phyloP scores from a whole-genome alignment of 2,888 invertebrate genomes.

The Hydropsyche betteni region DNA sequence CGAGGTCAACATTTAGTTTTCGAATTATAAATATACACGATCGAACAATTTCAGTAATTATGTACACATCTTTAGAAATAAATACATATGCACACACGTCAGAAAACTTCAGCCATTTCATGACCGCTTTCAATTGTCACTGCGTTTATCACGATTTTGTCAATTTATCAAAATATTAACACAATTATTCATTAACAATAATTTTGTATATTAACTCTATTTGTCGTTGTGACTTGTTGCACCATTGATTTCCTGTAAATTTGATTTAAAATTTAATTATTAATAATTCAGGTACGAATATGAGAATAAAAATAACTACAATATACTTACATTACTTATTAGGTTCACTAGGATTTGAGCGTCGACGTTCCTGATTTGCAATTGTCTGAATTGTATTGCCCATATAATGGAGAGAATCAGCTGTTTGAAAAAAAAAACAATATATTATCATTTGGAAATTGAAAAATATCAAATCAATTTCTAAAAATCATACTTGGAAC shows the following conservation, averaged over 20 bases:
- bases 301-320: not conserved
- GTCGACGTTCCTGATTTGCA: slow-evolving; percentile 45
- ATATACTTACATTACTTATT: slow-evolving; percentile 34
- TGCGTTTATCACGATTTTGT: slow-evolving; percentile 5
- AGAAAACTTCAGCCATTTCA: slow-evolving; percentile 7
- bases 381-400: slow-evolving; percentile 39
- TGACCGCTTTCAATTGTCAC: slow-evolving; percentile 8
- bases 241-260: slow-evolving; percentile 43
- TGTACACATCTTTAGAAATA: slow-evolving; percentile 12
- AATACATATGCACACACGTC: slow-evolving; percentile 19
- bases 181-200: slow-evolving; percentile 40
- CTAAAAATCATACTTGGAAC: slow-evolving; percentile 38
- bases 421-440: slow-evolving; percentile 32
- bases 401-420: slow-evolving; percentile 49
- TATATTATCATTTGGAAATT: not conserved
- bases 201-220: slow-evolving; percentile 46
- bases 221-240: slow-evolving; percentile 48
- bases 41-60: not conserved
- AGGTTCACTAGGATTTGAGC: slow-evolving; percentile 50
- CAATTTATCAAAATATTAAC: slow-evolving; percentile 41
- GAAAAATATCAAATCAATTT: not conserved
- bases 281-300: not conserved
- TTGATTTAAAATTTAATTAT: not conserved
- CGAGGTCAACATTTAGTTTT: slow-evolving; percentile 1
- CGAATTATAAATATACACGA: not conserved